Evolutionary conservation across 2,113 vertebrate species (phyloP), one percentile per base, ranked within the genome.

Genomic region (Puffinus mauretanicus): DNA sequence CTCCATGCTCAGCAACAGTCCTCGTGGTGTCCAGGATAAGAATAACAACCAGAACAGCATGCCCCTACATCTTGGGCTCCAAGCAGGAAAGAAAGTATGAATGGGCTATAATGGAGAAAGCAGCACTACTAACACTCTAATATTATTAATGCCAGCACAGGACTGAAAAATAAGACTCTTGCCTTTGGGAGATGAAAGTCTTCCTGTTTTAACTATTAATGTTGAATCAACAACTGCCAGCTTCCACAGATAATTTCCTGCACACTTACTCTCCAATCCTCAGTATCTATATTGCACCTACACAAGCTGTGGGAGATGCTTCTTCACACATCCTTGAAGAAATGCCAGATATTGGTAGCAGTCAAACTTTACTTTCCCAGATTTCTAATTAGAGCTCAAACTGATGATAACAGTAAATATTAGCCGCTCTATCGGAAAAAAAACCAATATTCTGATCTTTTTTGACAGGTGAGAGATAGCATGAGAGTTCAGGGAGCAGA

Each of bases 191-290:
- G 13, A 82, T 22, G 0, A 55, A 83, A 80, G 6, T 17, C 12
- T 36, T 70, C 26, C 25, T 57, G 7, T 15, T 88, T 76, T 57
- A 81, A 47, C 16, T 46, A 32, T 34, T 51, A 44, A n/a, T 34
- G 13, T 20, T 78, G 54, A 87, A 66, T 57, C 46, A 61, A 65
- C 40, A 89, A 60, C 27, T 47, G 44, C 16, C 11, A 44, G 40
- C 20, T 89, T 66, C 40, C 24, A 73, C 20, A 70, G 26, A 47
- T 40, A 2, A 55, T 30, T n/a, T 69, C 46, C 40, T 29, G 34
- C 0, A 5, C 11, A 8, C 11, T 79, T 21, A 26, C 12, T 57
- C 42, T 81, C 69, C 24, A n/a, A 0, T 52, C 24, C 19, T 70
- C 42, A 27, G 20, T 26, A 27, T 29, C 54, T 61, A 8, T 10